Base-by-base conservation (phyloP, 2,888 invertebrate species). In the Drosophila algonquin region DNA sequence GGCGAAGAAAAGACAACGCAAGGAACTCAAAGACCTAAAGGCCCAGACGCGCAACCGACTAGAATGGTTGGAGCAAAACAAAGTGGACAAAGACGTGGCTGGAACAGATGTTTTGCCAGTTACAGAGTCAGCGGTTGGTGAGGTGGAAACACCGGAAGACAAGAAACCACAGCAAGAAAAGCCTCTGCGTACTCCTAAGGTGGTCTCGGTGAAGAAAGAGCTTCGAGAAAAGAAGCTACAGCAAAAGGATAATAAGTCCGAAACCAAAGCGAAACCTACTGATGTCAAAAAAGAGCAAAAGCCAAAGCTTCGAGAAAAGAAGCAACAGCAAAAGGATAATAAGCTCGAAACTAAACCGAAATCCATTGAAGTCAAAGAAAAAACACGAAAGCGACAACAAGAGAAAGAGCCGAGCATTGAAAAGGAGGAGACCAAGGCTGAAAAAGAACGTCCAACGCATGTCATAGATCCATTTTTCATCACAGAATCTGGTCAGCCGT, bases 401-500 rank as follows among this genome's bases (percentile, higher is more conserved):
- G 52, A 65, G 10, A 35, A 35, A 12, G 51, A 65, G 16, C 32
- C 2, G 1, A 64, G 65, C 10, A 24, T 40, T 27, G 65, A 65
- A 7, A 21, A 59, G 9, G 44, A 59, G 9, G 44, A 63, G n/a
- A 32, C 50, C 3, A 63, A 56, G 5, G 35, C 32, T 12, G 69
- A 68, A 7, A 75, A 63, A 54, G 63, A 62, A 16, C 54, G 70
- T 16, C 75, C 81, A 14, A 82, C 79, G 0, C 79, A 81, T 59
- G 81, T 90, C 0, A 69, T 87, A 1, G 92, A 92, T 82, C 89
- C 91, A 0, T 92, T 92, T 69, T 92, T 92, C 58, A 87, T 92
- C 14, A 92, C 92, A 0, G 82, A 87, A 46, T 81, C 86, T 1
- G 92, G 92, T 0, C 90, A 91, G 32, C 90, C 90, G 56, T 92